Evolutionary conservation across 2,797 vertebrate genomes (phyloP).

Genomic region (Anguilla anguilla): DNA sequence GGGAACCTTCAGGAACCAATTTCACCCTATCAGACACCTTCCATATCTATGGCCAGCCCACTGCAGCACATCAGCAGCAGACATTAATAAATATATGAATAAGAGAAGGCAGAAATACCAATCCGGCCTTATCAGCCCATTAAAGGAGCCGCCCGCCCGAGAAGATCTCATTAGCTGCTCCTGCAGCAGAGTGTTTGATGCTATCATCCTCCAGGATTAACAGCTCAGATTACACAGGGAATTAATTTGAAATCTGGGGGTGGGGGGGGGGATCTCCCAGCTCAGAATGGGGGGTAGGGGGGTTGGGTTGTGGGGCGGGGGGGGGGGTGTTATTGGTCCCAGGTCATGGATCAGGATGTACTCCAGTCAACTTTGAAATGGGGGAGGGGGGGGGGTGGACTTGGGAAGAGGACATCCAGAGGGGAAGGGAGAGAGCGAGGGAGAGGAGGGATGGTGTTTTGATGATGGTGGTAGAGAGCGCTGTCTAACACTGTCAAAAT

Average conservation of each 20-base stretch:
- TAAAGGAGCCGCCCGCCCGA: slow-evolving; percentile 38
- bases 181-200: slow-evolving; percentile 40
- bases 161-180: slow-evolving; percentile 48
- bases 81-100: background rate
- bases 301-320: too few species aligned
- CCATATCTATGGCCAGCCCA: background rate
- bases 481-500: too few species aligned
- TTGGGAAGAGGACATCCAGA: background rate
- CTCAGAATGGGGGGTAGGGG: background rate
- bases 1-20: background rate
- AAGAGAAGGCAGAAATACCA: background rate
- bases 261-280: background rate
- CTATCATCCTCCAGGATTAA: slow-evolving; percentile 40
- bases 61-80: background rate
- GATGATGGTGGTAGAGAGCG: too few species aligned
- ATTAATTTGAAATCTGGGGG: slow-evolving; percentile 37
- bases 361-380: too few species aligned
- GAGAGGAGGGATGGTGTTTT: background rate
- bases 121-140: slow-evolving; percentile 43
- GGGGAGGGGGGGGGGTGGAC: background rate
- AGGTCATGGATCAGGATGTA: too few species aligned
- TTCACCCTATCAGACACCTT: background rate
- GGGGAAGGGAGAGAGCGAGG: background rate
- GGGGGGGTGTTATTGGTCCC: too few species aligned
- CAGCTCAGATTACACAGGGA: slow-evolving; percentile 42